phyloP scores from a whole-genome alignment of 2,113 vertebrate species.

The Nettapus auritus region DNA sequence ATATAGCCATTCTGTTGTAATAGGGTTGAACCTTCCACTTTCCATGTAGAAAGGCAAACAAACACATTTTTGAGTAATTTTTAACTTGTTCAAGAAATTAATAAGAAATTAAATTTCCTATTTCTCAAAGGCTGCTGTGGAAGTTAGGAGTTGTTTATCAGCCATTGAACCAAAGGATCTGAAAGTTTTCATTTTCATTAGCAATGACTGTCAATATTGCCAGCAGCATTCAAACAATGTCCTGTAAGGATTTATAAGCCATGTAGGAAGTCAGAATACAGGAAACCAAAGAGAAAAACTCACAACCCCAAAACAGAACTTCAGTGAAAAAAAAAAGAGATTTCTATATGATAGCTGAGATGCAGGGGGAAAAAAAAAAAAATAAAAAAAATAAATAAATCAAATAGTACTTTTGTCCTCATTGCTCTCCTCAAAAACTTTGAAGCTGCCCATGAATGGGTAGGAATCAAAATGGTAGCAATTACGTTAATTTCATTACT shows the following conservation, averaged over 20 bases:
- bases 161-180: not conserved
- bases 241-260: not conserved
- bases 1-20: not conserved
- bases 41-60: not conserved
- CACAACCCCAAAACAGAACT: not conserved
- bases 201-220: not conserved
- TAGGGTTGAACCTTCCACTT: not conserved
- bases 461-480: conserved; percentile 37
- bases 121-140: not conserved
- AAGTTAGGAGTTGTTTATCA: not conserved
- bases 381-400: not conserved
- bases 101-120: not conserved
- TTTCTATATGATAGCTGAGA: not conserved
- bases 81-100: not conserved
- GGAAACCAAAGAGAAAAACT: not conserved
- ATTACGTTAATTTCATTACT: conserved; percentile 63
- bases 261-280: not conserved
- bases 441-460: not conserved
- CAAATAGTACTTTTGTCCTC: not conserved
- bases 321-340: not conserved
- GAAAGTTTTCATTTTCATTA: not conserved
- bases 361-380: not conserved
- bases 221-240: not conserved
- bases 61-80: not conserved
- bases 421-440: conserved; percentile 1